These are phyloP conservation scores for Macrotis lagotis DNA, from an alignment of 2,113 vertebrate genomes.

Conservation along the genomic window DNA sequence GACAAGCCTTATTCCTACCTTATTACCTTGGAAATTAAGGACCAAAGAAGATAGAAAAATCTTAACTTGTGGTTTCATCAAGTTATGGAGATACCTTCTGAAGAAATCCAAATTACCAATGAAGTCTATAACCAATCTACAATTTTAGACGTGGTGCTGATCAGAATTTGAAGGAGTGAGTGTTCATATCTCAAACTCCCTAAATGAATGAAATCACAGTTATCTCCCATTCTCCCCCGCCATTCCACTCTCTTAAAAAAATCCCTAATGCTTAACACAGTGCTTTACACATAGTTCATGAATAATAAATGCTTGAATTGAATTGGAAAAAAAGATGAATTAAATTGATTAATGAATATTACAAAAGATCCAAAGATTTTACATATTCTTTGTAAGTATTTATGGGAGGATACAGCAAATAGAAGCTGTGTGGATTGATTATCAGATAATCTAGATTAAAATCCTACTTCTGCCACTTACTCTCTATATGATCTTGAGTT, in stretches of 20 bases:
- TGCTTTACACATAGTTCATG: not conserved
- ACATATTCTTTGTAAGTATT: not conserved
- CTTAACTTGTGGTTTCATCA: not conserved
- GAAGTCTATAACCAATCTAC: not conserved
- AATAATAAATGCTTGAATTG: not conserved
- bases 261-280: not conserved
- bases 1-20: not conserved
- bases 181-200: too few relatives aligned
- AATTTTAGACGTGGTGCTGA: not conserved
- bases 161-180: too few relatives aligned
- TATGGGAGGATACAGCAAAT: not conserved
- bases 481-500: not conserved
- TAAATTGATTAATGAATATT: not conserved
- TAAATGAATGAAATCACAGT: not conserved
- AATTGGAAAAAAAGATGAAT: conserved; percentile 26
- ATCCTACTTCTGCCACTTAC: not conserved
- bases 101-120: not conserved
- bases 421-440: not conserved
- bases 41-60: not conserved
- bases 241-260: not conserved
- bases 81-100: not conserved
- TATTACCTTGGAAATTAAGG: not conserved
- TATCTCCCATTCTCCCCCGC: not conserved
- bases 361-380: not conserved
- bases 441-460: not conserved